Evolutionary conservation across 2,113 vertebrate genomes (phyloP), one percentile per base, ranked within the genome.

Genomic region (Indicator indicator): DNA sequence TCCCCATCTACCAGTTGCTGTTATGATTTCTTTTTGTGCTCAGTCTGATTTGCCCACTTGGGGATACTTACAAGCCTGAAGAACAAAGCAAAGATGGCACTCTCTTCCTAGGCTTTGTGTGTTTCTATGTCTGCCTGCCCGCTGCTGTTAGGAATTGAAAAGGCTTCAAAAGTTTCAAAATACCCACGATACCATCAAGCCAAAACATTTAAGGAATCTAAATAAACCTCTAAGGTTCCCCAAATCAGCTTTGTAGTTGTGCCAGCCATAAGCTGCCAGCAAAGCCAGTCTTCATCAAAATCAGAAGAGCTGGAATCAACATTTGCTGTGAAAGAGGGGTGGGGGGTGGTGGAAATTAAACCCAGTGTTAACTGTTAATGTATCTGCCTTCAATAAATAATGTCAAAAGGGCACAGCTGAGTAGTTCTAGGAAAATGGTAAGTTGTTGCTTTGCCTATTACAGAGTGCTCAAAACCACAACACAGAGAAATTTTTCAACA

Each of bases 251-350:
- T 96, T 97, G 93, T 96, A 90, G 91, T 83, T 68, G 74, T 94
- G 93, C 95, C 96, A 97, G 75, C 60, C 91, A 89, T 76, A 80
- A 60, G 71, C 91, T 95, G 91, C 71, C 95, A 97, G 93, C 54
- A 94, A 96, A 96, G 74, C 38, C 77, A 97, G 84, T 86, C 88
- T 85, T 72, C 83, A 97, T 95, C 85, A 95, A 92, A 94, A 96
- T 94, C 90, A 97, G 82, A 90, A 95, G 76, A 86, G 91, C 73
- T 91, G 62, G 58, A 90, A 93, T 89, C 82, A 86, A 80, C 62
- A 73, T 89, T 92, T 89, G 50, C 79, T 77, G 12, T 12, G 83
- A 12, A 44, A 16, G 42, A 44, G 40, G 36, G 16, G 10, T 32
- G 23, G 12, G 18, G 11, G 40, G 60, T 52, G 24, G 24, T 52